Conservation (phyloP, 2,888 invertebrate genomes). For the Aelia acuminata region DNA sequence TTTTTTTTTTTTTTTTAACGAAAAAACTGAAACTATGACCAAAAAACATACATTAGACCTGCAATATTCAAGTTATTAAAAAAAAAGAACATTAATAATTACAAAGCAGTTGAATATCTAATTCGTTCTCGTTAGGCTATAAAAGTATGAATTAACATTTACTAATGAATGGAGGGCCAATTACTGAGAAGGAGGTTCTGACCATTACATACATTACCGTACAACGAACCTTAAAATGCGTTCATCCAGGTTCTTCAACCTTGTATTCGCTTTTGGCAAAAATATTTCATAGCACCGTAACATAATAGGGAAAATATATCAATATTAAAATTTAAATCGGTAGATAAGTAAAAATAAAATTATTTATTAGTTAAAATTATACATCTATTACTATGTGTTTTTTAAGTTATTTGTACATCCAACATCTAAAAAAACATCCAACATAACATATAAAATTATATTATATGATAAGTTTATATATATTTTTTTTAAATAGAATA, state of each 20-base stretch:
- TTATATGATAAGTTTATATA: no score
- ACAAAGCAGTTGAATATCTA: neutral
- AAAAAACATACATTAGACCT: no score
- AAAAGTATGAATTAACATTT: conserved; percentile 53
- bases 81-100: neutral
- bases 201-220: neutral
- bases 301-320: no score
- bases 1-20: neutral
- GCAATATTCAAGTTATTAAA: neutral
- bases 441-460: no score
- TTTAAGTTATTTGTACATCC: no score
- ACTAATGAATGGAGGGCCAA: conserved; percentile 52
- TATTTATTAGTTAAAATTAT: no score
- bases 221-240: conserved; percentile 35
- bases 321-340: no score
- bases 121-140: conserved; percentile 5
- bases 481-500: no score
- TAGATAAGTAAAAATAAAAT: no score
- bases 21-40: neutral
- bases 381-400: no score
- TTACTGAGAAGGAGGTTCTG: neutral
- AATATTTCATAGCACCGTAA: neutral
- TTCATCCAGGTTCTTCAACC: conserved; percentile 13
- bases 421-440: no score
- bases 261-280: neutral